Base-by-base conservation (phyloP, 2,888 invertebrate genomes). In the Amphipoea lucens region DNA sequence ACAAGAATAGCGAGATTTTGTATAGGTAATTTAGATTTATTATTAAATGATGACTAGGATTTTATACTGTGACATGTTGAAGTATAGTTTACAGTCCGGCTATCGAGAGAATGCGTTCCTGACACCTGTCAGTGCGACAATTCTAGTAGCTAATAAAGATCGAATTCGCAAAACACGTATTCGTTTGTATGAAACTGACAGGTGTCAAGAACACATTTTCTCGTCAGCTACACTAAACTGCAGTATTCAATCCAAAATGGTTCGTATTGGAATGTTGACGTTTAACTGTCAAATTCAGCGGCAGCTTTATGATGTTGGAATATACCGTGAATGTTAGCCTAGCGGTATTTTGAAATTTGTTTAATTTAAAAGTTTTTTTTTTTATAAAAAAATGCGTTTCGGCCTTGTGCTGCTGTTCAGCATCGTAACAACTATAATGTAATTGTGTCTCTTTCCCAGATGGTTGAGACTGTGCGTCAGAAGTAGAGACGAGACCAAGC, bases 401-500 rank as follows among this genome's bases (percentile, higher is more conserved):
- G 45, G 36, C 20, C 20, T 20, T 20, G 4, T 29, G 5, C 12
- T 6, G 14, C 23, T 51, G 9, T 42, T 14, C 20, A 51, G 6
- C 20, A 36, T 68, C 4, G 0, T 51, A 36, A 29, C 4, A 51
- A 60, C 14, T 40, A 60, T 75, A 1, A 57, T 17, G 0, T 62
- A 3, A 60, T 65, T 51, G 54, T 23, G 5, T 14, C 4, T 23
- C 2, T 62, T 40, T 88, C 98, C 96, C 94, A 98, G 98, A 73
- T 98, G 99, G 98, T 94, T 99, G 70, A 97, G 98, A 79, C 94
- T 99, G 79, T 98, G 98, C 86, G 96, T 99, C n/a, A 98, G 97
- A 92, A 98, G 98, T 20, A 97, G 97, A 77, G 98, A 98, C 97
- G 95, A 97, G 48, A 96, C 97, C 0, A 98, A 97, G 90, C 95